Base-by-base conservation (phyloP, 2,113 vertebrate genomes). In the Anser brachyrhynchus region DNA sequence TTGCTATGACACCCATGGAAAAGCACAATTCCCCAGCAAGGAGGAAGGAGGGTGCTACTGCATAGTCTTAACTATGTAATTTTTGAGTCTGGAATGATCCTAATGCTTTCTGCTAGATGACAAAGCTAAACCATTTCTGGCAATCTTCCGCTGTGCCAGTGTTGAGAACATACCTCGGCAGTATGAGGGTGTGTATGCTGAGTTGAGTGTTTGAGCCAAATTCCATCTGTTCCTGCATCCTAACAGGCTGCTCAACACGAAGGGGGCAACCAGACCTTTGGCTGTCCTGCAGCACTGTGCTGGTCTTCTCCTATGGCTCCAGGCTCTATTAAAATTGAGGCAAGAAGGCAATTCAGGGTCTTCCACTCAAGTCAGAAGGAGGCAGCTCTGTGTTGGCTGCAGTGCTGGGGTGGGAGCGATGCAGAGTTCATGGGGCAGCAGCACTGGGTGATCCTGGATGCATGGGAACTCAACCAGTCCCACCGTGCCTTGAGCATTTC, bases 371-470 rank as follows among this genome's bases (percentile, higher is more conserved):
- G 5, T 20, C 22, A 19, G 2, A 9, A 66, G 51, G 22, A 75
- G 41, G 16, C 35, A 66, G 8, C 29, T 44, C 23, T 18, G 12
- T 1, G 0, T 20, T 0, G 1, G n/a, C 37, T 13, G 33, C 33
- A 6, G 28, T 3, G 37, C 22, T 13, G 2, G 22, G 44, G 3
- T 7, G 54, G 16, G 31, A 10, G 23, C 26, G 31, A 26, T 23
- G 10, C 6, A 55, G 16, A 28, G 26, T 28, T 21, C 1, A 0
- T 17, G 14, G 58, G 35, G 28, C 54, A 43, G 20, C 44, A 61
- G n/a, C 25, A 4, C 16, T 0, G 9, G 10, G 6, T 3, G 5
- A 37, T 13, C 33, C 15, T 0, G 23, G 35, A 26, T 9, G 65
- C 0, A 0, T 4, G 41, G 23, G 70, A 59, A 3, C n/a, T 64